Evolutionary conservation across 2,888 invertebrate species (phyloP), one percentile per base, ranked within the genome.

Genomic region (Idaea biselata): DNA sequence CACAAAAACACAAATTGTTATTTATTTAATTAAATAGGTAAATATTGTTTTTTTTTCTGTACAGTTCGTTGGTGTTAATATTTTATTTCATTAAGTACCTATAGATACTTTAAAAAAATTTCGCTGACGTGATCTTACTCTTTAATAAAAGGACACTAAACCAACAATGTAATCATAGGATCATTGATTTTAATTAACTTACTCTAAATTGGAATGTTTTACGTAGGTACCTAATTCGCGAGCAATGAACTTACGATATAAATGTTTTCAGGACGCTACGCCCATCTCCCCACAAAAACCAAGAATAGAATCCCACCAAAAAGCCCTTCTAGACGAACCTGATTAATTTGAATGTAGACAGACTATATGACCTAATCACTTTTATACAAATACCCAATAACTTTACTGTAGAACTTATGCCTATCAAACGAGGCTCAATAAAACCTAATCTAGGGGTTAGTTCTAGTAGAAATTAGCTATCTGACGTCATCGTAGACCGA

Each of bases 401-500:
- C 17, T n/a, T 53, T 17, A 53, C 44, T 16, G 59, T 16, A 60
- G 58, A 61, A 62, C 65, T 61, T 65, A 69, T 72, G 73, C 71
- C 25, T 65, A 59, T 71, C 11, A 44, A 44, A 76, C 77, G 74
- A 73, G 72, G 72, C 69, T 68, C 69, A 64, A 68, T 53, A 61
- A 58, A 44, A 44, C 44, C 44, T 44, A 44, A 8, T 44, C 44
- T 44, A 44, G 44, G 44, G 44, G 11, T 14, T 55, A 17, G 7
- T 16, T 55, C 16, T 55, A 55, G 16, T 16, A 55, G 2, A 55
- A 55, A 63, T 64, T 53, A 60, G 55, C 54, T 59, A 64, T 72
- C 79, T 79, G 83, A 73, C 89, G 91, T 92, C 91, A 92, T 92
- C 91, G 91, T 74, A 91, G 83, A 71, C 85, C 84, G 74, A 86